Percentiles rank a stretch among this genome's conserved stretches.
These are phyloP conservation scores for Mareca strepera DNA, from an alignment of 2,797 vertebrate genomes.

Conservation along the genomic window DNA sequence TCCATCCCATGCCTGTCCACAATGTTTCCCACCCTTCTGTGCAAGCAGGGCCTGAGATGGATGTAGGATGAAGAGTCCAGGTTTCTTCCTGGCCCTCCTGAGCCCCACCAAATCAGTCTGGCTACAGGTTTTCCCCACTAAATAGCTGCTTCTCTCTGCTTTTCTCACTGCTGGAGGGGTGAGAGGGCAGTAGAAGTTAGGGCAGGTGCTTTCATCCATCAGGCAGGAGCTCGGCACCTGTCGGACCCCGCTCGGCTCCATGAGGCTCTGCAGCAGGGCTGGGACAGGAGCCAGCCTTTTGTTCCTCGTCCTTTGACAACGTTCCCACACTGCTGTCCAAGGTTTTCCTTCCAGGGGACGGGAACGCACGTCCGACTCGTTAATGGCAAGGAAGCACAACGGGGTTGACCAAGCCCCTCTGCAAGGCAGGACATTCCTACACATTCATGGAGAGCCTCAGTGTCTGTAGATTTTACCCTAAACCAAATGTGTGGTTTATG, in stretches of 20 bases:
- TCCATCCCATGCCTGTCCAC: background rate
- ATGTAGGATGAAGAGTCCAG: background rate
- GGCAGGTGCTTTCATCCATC: background rate
- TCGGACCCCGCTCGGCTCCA: background rate
- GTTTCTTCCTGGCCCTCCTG: background rate
- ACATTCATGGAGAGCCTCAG: background rate
- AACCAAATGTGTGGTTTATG: background rate
- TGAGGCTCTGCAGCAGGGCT: background rate
- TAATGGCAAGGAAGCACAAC: background rate
- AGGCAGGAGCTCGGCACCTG: background rate
- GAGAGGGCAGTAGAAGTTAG: background rate
- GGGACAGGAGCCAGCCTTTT: background rate
- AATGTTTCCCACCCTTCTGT: background rate
- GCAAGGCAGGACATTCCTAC: background rate
- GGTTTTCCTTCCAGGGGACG: background rate
- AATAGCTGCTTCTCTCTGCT: background rate
- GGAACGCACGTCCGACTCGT: fast-evolving
- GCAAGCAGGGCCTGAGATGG: background rate
- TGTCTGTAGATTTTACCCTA: background rate
- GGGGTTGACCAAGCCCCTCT: background rate
- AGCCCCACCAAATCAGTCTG: background rate
- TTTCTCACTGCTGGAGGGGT: background rate
- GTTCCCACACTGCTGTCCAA: background rate
- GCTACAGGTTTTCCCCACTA: background rate
- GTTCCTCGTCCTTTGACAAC: background rate